Base-by-base conservation (phyloP, 1,140 invertebrate genomes). In the Pinna nobilis region DNA sequence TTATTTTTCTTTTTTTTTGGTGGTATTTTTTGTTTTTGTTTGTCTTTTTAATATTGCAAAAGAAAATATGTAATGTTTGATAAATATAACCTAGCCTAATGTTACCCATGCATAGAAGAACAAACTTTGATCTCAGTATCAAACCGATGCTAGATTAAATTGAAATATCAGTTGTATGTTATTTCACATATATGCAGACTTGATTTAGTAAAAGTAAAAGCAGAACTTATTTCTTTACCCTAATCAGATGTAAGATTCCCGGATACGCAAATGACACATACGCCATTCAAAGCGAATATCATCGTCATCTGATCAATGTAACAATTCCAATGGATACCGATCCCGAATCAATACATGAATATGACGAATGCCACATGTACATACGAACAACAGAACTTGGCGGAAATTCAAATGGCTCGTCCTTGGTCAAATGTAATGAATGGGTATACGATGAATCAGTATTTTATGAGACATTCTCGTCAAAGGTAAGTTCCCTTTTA, bases 401-500 rank as follows among this genome's bases (percentile, higher is more conserved):
- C 9, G 6, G 39, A 47, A 37, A 39, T 33, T n/a, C n/a, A n/a
- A 35, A 37, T 18, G 25, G 32, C n/a, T 18, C 20, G 25, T 4
- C n/a, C 0, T 23, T 18, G 23, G 41, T 39, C 13, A 51, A 63
- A 15, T 74, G 72, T 30, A 50, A 37, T 2, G 35, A 51, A 35
- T 74, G 72, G 72, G 72, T 74, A 4, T 69, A 63, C 35, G 65
- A 68, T 28, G 61, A 59, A 18, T 60, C 53, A 5, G 59, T 68
- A 33, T 74, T 74, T 28, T 30, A 69, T 6, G 55, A 49, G 20
- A 59, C 67, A 0, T 57, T 69, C 59, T n/a, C 55, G 3, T 51
- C 51, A 57, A 53, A 59, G 53, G 67, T 69, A 18, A 28, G 49
- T n/a, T n/a, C n/a, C n/a, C n/a, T 57, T 18, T 15, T 3, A 6